A percentile compares a stretch with the other conserved stretches of the same genome.
Conservation (phyloP, 1,140 invertebrate genomes). For the Hycleus cichorii region DNA sequence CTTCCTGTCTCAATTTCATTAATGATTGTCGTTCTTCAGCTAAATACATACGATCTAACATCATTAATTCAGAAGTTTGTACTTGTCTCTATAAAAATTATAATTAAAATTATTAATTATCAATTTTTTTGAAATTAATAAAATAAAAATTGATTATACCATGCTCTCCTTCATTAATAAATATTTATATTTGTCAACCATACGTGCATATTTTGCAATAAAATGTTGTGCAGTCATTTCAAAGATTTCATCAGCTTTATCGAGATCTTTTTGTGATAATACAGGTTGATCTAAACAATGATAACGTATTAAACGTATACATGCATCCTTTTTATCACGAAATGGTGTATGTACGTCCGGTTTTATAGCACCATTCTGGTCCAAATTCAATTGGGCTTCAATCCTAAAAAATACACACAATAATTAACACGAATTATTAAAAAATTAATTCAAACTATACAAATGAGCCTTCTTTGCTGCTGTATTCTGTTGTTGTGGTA, state of each 20-base stretch:
- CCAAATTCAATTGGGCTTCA: conserved; percentile 67
- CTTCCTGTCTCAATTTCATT: conserved; percentile 47
- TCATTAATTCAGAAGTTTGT: conserved; percentile 62
- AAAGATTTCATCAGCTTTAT: conserved; percentile 71
- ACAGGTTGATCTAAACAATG: conserved; percentile 71
- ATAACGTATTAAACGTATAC: conserved; percentile 70
- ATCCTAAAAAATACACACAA: conserved; percentile 44
- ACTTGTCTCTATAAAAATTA: conserved; percentile 52
- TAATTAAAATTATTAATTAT: conserved; percentile 22
- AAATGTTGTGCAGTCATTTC: conserved; percentile 65
- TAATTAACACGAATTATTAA: background rate
- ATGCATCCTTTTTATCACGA: conserved; percentile 63
- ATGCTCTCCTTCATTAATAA: conserved; percentile 77
- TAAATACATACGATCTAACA: conserved; percentile 64
- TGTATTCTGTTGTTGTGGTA: conserved; percentile 7
- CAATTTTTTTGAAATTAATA: conserved; percentile 22
- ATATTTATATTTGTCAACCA: conserved; percentile 73
- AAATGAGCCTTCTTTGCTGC: conserved; percentile 29
- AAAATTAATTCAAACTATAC: conserved; percentile 28
- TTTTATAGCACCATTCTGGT: conserved; percentile 68
- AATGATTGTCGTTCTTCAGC: conserved; percentile 56
- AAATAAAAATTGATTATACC: conserved; percentile 47
- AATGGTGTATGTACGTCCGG: conserved; percentile 75
- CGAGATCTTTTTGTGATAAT: conserved; percentile 56
- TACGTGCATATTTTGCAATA: conserved; percentile 63